Percentiles rank a stretch among this genome's conserved stretches.
phyloP scores from a whole-genome alignment of 2,888 invertebrate species.

The Volucella inflata region DNA sequence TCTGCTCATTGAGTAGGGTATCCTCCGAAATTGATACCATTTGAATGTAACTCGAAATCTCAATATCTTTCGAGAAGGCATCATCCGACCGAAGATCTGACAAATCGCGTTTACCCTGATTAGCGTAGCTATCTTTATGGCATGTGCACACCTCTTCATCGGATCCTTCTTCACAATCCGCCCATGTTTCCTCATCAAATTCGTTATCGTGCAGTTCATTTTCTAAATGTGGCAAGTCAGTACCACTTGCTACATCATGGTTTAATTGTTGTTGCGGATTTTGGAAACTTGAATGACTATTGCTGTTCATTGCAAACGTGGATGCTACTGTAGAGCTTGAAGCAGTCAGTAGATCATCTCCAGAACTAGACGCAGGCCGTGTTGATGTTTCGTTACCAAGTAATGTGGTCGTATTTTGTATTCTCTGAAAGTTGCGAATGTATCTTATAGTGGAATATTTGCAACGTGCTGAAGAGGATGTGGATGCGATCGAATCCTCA shows the following conservation, averaged over 20 bases:
- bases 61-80: slow-evolving; percentile 78
- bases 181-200: slow-evolving; percentile 81
- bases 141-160: slow-evolving; percentile 84
- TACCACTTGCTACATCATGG: slow-evolving; percentile 52
- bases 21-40: slow-evolving; percentile 80
- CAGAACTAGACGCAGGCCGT: not conserved
- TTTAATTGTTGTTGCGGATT: slow-evolving; percentile 46
- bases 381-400: slow-evolving; percentile 32
- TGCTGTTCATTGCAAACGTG: slow-evolving; percentile 49
- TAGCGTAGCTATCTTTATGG: slow-evolving; percentile 81
- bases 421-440: slow-evolving; percentile 76
- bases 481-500: slow-evolving; percentile 73
- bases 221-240: slow-evolving; percentile 70
- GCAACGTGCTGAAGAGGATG: slow-evolving; percentile 81
- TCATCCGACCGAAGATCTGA: slow-evolving; percentile 76
- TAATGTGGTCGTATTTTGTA: slow-evolving; percentile 39
- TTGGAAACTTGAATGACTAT: slow-evolving; percentile 46
- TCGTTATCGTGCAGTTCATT: slow-evolving; percentile 76
- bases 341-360: slow-evolving; percentile 27
- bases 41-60: slow-evolving; percentile 80
- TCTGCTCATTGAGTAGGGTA: slow-evolving; percentile 75
- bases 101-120: slow-evolving; percentile 80
- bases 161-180: slow-evolving; percentile 83
- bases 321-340: slow-evolving; percentile 27
- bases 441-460: slow-evolving; percentile 79